These are phyloP conservation scores for Pachycephala philippinensis DNA, from an alignment of 2,113 vertebrate species.

Conservation along the genomic window DNA sequence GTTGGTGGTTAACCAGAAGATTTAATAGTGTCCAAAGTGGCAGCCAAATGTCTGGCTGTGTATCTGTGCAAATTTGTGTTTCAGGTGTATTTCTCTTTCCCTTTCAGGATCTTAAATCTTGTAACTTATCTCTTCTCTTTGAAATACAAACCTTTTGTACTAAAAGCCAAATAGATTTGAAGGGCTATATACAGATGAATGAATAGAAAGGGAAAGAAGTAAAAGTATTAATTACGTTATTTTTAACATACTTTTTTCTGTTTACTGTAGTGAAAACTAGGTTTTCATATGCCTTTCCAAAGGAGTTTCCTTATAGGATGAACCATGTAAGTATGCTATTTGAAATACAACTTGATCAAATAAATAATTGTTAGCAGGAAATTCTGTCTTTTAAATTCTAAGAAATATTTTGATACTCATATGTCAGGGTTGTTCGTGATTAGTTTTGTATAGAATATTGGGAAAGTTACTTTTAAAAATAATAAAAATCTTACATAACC, in stretches of 20 bases:
- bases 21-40: not conserved
- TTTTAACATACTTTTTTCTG: constrained; percentile 57
- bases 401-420: not conserved
- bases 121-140: not conserved
- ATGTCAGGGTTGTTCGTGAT: not conserved
- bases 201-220: not conserved
- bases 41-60: not conserved
- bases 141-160: not conserved
- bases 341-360: not conserved
- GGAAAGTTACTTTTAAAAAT: not conserved
- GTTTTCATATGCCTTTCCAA: constrained; percentile 98
- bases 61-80: not conserved
- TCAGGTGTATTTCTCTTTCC: not conserved
- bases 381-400: not conserved
- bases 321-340: constrained; percentile 90
- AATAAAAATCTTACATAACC: not conserved
- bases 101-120: not conserved
- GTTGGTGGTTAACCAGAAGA: not conserved
- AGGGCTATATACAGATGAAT: not conserved
- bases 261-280: constrained; percentile 91
- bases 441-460: not conserved
- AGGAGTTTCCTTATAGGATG: constrained; percentile 99
- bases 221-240: not conserved
- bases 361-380: not conserved
- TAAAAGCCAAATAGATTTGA: not conserved